Evolutionary conservation across 2,797 vertebrate genomes (phyloP).

Genomic region (Chiloscyllium punctatum): DNA sequence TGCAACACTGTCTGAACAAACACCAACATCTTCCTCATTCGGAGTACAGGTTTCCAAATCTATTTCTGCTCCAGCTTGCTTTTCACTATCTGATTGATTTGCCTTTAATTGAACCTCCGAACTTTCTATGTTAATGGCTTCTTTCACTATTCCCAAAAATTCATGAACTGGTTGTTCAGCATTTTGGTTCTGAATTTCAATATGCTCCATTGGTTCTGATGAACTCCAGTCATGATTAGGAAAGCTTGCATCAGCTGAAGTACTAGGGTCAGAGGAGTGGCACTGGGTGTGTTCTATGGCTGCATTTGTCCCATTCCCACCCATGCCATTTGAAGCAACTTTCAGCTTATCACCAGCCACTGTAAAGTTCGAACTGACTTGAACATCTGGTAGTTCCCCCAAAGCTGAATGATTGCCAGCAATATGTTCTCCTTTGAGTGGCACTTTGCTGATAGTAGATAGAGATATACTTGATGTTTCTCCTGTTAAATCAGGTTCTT

Average conservation of each 20-base stretch:
- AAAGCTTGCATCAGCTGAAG: background rate
- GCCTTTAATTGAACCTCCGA: background rate
- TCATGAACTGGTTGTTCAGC: background rate
- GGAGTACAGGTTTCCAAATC: background rate
- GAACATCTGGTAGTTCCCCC: slow-evolving; percentile 50
- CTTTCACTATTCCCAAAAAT: background rate
- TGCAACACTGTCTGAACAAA: background rate
- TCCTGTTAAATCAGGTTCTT: slow-evolving; percentile 42
- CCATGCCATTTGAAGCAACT: background rate
- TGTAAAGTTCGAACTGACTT: slow-evolving; percentile 51
- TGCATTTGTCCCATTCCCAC: background rate
- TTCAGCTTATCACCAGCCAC: slow-evolving; percentile 51
- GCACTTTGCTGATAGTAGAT: background rate
- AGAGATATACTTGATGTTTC: background rate
- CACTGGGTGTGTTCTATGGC: background rate
- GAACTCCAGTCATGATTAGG: background rate
- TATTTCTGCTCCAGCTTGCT: background rate
- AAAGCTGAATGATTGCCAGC: slow-evolving; percentile 48
- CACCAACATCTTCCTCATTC: background rate
- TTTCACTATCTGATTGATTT: background rate
- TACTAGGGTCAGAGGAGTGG: background rate
- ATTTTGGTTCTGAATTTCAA: slow-evolving; percentile 13
- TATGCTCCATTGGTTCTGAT: background rate
- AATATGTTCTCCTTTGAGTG: background rate
- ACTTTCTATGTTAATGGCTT: background rate